These are phyloP conservation scores for Sinopyrophorus schimmeli DNA, from an alignment of 2,888 invertebrate genomes.

Conservation along the genomic window DNA sequence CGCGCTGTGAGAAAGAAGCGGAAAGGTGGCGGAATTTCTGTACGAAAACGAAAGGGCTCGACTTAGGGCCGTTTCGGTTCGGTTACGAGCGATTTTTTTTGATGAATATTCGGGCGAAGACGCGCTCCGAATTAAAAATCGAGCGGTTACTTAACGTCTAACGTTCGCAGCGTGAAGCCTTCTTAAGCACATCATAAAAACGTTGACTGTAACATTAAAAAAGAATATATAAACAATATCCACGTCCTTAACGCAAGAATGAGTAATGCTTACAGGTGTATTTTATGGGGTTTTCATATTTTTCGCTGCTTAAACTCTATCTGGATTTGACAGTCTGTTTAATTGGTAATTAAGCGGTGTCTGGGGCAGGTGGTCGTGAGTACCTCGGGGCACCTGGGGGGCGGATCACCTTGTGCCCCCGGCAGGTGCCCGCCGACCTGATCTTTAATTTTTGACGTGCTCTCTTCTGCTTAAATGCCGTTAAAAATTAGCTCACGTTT, in stretches of 20 bases:
- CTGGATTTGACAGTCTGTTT: slow-evolving; percentile 39
- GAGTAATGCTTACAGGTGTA: slow-evolving; percentile 35
- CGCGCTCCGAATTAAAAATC: slow-evolving; percentile 26
- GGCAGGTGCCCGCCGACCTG: slow-evolving; percentile 37
- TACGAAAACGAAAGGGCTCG: too few species aligned
- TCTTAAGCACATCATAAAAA: slow-evolving; percentile 31
- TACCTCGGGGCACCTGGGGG: slow-evolving; percentile 39
- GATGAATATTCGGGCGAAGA: too few species aligned
- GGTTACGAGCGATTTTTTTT: too few species aligned
- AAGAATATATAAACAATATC: slow-evolving; percentile 24
- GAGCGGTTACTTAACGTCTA: slow-evolving; percentile 26
- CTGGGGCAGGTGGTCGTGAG: slow-evolving; percentile 35
- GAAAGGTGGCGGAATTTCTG: too few species aligned
- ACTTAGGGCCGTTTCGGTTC: too few species aligned
- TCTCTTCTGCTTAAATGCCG: slow-evolving; percentile 27
- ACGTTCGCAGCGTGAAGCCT: slow-evolving; percentile 23
- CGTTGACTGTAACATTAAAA: slow-evolving; percentile 22
- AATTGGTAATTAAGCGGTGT: slow-evolving; percentile 40
- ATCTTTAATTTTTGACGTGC: slow-evolving; percentile 35
- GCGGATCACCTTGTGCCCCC: slow-evolving; percentile 39
- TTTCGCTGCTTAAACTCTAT: slow-evolving; percentile 31
- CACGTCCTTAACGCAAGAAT: slow-evolving; percentile 17
- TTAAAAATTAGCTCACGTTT: slow-evolving; percentile 16
- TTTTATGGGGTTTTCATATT: slow-evolving; percentile 32
- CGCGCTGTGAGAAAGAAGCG: too few species aligned